Evolutionary conservation across 2,888 invertebrate species (phyloP), one percentile per base, ranked within the genome.

Genomic region (Pterobdella sp.): DNA sequence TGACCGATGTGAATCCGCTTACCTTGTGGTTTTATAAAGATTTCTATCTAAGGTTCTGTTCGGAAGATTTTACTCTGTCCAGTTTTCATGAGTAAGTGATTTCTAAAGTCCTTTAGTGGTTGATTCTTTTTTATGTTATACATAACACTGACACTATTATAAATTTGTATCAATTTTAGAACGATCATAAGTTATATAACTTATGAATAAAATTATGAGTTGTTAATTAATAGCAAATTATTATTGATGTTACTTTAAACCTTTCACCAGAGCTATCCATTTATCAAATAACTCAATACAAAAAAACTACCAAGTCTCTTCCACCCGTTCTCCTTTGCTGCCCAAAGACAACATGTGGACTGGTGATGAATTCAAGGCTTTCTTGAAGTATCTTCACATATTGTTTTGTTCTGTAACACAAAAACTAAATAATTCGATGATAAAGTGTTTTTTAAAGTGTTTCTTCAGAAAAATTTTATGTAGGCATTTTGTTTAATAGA

Each of bases 11-110:
- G 80, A 91, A 93, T 81, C 94, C 94, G 0, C 85, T 94, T 42
- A 91, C 91, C 0, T 88, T 94, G 76, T 94, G 93, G 93, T 90
- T 94, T 86, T 94, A 94, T 86, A 90, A 90, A 81, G 93, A 94
- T 81, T 91, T 93, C 82, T 95, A 95, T 82, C 85, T 94, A 76
- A 87, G 95, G 74, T 95, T 95, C 85, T 94, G 94, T 83, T 91
- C 84, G 1, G 81, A 83, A 75, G 79, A 83, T 72, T 95, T 92
- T 84, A 90, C 88, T 79, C 85, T 95, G 73, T 88, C 88, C 52
- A 90, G 93, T 82, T 91, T 92, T 79, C 93, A 94, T 81, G 94
- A 94, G 85, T 92, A 91, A 0, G 89, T 79, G 26, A 32, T 29
- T 22, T n/a, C n/a, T n/a, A n/a, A n/a, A n/a, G n/a, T n/a, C n/a